A percentile compares a stretch with the other conserved stretches of the same genome.
Evolutionary conservation across 2,113 vertebrate genomes (phyloP).

Genomic region (Podocnemis expansa): DNA sequence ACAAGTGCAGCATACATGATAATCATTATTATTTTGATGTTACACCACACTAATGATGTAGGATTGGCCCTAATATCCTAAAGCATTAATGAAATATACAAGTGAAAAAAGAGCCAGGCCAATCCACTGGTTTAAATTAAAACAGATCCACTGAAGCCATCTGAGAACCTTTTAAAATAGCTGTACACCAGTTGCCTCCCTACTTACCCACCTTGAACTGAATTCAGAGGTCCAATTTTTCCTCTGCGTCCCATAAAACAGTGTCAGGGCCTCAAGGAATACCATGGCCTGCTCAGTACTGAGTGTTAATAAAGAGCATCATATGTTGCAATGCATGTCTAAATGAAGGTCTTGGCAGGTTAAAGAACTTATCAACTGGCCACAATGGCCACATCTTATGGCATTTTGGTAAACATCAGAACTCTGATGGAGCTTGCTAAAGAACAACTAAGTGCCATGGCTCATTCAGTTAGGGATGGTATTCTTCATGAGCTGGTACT

Average conservation of each 20-base stretch:
- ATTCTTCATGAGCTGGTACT: not conserved
- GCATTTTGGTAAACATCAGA: not conserved
- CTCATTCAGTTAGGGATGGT: not conserved
- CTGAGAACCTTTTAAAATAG: not conserved
- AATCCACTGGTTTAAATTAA: rapidly evolving
- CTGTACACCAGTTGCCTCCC: not conserved
- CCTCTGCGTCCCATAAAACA: not conserved
- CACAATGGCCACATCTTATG: not conserved
- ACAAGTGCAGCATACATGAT: not conserved
- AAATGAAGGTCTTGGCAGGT: not conserved
- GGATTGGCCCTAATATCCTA: not conserved
- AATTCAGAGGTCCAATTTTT: not conserved
- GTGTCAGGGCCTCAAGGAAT: not conserved
- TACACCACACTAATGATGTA: not conserved
- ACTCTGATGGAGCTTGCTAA: not conserved
- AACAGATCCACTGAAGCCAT: not conserved
- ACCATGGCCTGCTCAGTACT: not conserved
- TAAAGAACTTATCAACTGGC: not conserved
- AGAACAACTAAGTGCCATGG: not conserved
- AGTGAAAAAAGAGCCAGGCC: not conserved
- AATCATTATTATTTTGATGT: not conserved
- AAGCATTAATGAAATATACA: not conserved
- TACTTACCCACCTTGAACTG: not conserved
- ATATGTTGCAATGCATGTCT: not conserved
- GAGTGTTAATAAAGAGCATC: not conserved